These are phyloP conservation scores for Lithophane socia DNA, from an alignment of 2,888 invertebrate species.

Conservation along the genomic window DNA sequence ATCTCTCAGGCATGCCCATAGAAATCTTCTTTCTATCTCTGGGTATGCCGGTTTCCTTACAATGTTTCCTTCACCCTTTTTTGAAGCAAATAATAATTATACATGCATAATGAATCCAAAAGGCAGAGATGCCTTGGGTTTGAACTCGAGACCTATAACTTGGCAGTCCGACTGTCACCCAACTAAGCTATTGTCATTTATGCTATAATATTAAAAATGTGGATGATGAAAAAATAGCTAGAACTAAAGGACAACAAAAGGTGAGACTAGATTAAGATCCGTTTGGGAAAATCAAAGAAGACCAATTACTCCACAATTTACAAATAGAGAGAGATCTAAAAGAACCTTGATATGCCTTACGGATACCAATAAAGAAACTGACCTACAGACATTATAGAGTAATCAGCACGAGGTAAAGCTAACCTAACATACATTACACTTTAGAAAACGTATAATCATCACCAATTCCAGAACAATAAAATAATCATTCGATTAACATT, in stretches of 20 bases:
- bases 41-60: too few relatives aligned
- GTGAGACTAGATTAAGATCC: background rate
- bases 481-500: constrained; percentile 64
- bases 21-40: too few relatives aligned
- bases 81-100: too few relatives aligned
- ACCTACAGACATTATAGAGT: constrained; percentile 5
- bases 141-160: too few relatives aligned
- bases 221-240: too few relatives aligned
- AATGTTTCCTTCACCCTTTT: too few relatives aligned
- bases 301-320: background rate
- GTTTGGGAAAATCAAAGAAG: background rate
- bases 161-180: too few relatives aligned
- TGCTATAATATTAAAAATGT: too few relatives aligned
- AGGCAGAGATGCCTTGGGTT: too few relatives aligned
- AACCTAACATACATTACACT: constrained; percentile 1
- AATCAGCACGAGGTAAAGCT: constrained; percentile 27
- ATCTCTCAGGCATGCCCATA: too few relatives aligned
- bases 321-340: background rate
- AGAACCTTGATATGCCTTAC: background rate
- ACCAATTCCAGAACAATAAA: constrained; percentile 60
- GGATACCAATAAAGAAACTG: constrained; percentile 8
- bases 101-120: too few relatives aligned
- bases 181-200: too few relatives aligned
- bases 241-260: background rate
- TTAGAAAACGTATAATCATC: constrained; percentile 49